Base-by-base conservation (phyloP, 2,113 vertebrate genomes). In the Cyprinodon brontotheroides region DNA sequence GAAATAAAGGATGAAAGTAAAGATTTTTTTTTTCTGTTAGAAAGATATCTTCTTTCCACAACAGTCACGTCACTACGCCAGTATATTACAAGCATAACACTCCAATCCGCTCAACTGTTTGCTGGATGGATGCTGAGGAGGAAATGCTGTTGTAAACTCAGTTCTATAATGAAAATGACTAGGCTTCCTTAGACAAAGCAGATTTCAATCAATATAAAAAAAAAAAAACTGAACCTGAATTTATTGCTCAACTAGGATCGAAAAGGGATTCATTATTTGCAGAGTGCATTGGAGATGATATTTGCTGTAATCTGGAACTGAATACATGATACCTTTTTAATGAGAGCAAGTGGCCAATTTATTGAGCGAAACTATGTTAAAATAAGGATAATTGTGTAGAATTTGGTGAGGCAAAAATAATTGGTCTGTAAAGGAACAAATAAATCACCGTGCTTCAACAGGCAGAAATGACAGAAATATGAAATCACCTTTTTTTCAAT, bases 401-500 rank as follows among this genome's bases (percentile, higher is more conserved):
- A 60, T 57, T 39, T 11, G 65, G 4, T 70, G 59, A 37, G 70
- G 47, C 29, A 67, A 68, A 29, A 77, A 64, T 41, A 45, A 77
- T 50, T 37, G 41, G 6, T 37, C 9, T 60, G 20, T 8, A 22
- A 29, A 71, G 22, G 22, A 50, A 43, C 45, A 68, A 61, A 79
- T 57, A 64, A 68, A 70, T 68, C 61, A 65, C 41, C 1, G 22
- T 38, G 71, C 74, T 61, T 80, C 62, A 45, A 53, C 14, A 77
- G 20, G 45, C 61, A 17, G 7, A n/a, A 69, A 73, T 50, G 41
- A 10, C 38, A 78, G n/a, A 66, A 60, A 78, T 22, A 14, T 4
- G 7, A 66, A 69, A 67, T 40, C 63, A 67, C n/a, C 48, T 72
- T 78, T 45, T 6, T 65, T 60, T 11, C 61, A 68, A 76, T 80